These are phyloP conservation scores for Glomeris maerens DNA, from an alignment of 1,140 invertebrate species.

Conservation along the genomic window DNA sequence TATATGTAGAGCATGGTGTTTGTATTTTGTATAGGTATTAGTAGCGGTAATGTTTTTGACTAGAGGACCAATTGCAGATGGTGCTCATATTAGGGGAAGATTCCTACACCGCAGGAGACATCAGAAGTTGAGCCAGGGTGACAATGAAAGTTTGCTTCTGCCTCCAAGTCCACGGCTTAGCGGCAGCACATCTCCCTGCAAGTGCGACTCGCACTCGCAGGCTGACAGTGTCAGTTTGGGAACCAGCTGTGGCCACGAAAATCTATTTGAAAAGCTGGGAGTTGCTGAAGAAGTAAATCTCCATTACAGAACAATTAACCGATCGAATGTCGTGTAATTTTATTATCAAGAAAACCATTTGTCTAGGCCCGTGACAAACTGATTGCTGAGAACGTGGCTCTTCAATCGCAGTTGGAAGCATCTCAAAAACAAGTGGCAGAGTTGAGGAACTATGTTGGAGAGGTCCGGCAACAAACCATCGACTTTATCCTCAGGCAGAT, in stretches of 20 bases:
- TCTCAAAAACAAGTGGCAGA: constrained; percentile 25
- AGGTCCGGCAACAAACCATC: constrained; percentile 30
- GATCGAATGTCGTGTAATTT: no score
- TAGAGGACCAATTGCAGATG: constrained; percentile 9
- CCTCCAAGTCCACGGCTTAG: constrained; percentile 4
- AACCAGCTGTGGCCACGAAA: no score
- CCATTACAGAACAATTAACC: no score
- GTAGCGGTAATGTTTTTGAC: no score
- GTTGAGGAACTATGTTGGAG: constrained; percentile 26
- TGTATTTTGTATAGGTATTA: no score
- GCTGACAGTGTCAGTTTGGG: no score
- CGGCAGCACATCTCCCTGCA: not conserved
- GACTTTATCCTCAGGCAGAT: constrained; percentile 32
- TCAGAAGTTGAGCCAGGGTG: not conserved
- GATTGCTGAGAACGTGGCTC: constrained; percentile 21
- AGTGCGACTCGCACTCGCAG: no score
- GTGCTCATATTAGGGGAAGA: not conserved
- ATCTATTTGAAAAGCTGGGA: no score
- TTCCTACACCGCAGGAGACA: constrained; percentile 3
- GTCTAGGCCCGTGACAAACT: not conserved
- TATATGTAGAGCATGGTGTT: no score
- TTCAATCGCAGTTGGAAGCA: constrained; percentile 22
- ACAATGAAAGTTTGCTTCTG: constrained; percentile 3
- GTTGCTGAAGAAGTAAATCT: no score
- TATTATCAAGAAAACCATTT: no score